Conservation (phyloP, 2,113 vertebrate species). For the Isichthys henryi region DNA sequence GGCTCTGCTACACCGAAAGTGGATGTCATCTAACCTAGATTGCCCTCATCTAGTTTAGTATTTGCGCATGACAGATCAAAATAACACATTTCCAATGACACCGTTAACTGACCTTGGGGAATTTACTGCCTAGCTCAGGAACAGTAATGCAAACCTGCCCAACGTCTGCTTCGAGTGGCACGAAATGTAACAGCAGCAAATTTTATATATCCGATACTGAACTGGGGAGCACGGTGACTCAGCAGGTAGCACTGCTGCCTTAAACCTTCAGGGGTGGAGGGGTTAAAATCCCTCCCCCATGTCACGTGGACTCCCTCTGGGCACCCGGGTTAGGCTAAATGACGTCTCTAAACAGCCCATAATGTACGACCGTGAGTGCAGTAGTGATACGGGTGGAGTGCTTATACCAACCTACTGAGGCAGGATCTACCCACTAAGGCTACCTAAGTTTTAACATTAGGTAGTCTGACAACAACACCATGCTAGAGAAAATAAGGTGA, state of each 20-base stretch:
- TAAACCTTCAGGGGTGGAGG: neutral
- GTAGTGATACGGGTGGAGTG: neutral
- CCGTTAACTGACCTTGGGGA: neutral
- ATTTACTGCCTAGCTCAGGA: neutral
- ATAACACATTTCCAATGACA: neutral
- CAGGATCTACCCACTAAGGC: neutral
- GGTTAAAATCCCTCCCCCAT: neutral
- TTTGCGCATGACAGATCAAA: neutral
- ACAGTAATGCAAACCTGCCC: neutral
- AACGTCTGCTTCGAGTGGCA: neutral
- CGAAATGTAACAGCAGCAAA: neutral
- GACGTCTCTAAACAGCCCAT: neutral
- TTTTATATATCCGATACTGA: neutral
- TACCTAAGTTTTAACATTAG: neutral
- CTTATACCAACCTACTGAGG: neutral
- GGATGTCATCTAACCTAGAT: neutral
- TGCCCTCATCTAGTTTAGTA: neutral
- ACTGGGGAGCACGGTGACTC: neutral
- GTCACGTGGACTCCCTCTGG: neutral
- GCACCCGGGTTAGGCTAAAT: neutral
- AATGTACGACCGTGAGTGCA: neutral
- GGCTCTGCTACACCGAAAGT: neutral
- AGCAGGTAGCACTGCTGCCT: neutral
- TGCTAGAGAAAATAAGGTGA: neutral
- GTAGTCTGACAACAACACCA: neutral